Evolutionary conservation across 2,113 vertebrate species (phyloP).

Genomic region (Bubo scandiacus): DNA sequence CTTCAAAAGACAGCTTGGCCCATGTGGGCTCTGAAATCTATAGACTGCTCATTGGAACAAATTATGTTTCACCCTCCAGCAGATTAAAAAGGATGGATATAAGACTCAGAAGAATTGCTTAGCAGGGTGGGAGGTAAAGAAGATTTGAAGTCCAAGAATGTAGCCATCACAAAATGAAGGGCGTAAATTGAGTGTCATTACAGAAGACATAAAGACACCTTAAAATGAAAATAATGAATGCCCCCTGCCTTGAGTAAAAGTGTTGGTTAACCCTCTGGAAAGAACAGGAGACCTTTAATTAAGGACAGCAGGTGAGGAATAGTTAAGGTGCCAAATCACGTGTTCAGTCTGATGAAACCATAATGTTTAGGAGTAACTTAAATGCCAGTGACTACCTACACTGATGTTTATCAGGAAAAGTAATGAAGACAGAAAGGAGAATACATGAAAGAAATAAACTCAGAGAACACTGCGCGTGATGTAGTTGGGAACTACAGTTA

Average conservation of each 20-base stretch:
- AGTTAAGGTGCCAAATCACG: not conserved
- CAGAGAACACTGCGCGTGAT: not conserved
- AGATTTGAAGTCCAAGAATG: conserved; percentile 17
- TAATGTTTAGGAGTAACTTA: not conserved
- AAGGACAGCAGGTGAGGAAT: not conserved
- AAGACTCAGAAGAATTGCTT: conserved; percentile 32
- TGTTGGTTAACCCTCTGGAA: not conserved
- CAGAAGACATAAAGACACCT: not conserved
- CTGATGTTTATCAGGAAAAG: not conserved
- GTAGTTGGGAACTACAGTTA: not conserved
- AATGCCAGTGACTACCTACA: not conserved
- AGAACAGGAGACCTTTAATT: not conserved
- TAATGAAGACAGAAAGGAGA: not conserved
- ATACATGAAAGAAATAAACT: not conserved
- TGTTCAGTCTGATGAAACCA: not conserved
- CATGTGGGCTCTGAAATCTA: conserved; percentile 42
- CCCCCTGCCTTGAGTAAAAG: not conserved
- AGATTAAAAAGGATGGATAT: conserved; percentile 41
- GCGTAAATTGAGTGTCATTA: not conserved
- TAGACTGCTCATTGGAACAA: conserved; percentile 51
- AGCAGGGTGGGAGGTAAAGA: conserved; percentile 26
- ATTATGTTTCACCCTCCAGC: conserved; percentile 38
- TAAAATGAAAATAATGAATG: not conserved
- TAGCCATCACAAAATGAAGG: not conserved
- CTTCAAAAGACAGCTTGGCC: conserved; percentile 51